phyloP scores from a whole-genome alignment of 2,113 vertebrate species.

The Neolamprologus kungweensis region DNA sequence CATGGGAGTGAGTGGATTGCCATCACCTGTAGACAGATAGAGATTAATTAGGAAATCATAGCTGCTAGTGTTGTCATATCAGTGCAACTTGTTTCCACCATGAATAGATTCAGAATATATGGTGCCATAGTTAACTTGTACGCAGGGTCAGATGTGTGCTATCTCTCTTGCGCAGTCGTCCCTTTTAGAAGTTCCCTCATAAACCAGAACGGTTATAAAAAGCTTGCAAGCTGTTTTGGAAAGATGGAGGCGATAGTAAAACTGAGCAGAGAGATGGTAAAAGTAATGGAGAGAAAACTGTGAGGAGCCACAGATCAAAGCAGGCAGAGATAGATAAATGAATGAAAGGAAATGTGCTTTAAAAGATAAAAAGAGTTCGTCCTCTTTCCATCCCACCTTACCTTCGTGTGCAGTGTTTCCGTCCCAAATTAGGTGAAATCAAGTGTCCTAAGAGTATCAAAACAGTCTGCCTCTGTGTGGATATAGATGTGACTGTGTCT shows the following conservation, averaged over 20 bases:
- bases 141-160: background rate
- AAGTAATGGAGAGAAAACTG: background rate
- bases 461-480: background rate
- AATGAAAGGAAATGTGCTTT: background rate
- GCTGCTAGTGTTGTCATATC: background rate
- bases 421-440: background rate
- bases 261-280: background rate
- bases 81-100: background rate
- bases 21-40: background rate
- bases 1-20: background rate
- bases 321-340: background rate
- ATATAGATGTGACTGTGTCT: background rate
- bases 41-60: background rate
- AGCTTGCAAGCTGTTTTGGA: background rate
- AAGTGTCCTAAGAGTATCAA: background rate
- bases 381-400: background rate
- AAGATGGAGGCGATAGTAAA: background rate
- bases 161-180: background rate
- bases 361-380: background rate
- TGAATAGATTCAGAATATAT: background rate
- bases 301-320: slow-evolving; percentile 25
- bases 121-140: background rate
- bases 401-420: background rate
- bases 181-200: background rate
- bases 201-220: background rate